A percentile compares a stretch with the other conserved stretches of the same genome.
phyloP scores from a whole-genome alignment of 2,888 invertebrate species.

The Marasmarcha lunaedactyla region DNA sequence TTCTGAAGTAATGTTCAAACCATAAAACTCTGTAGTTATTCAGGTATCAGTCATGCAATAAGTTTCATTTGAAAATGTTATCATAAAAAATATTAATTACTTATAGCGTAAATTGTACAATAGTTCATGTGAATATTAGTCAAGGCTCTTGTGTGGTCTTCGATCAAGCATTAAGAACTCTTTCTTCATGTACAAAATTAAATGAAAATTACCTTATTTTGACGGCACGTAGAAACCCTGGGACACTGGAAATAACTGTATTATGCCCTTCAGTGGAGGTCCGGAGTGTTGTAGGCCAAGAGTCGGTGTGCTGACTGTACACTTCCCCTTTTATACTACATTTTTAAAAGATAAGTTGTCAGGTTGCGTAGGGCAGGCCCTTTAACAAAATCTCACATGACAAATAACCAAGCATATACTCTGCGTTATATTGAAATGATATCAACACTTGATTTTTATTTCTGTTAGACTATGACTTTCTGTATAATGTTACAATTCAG shows the following conservation, averaged over 20 bases:
- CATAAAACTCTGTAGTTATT: too few species aligned
- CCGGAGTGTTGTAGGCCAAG: slow-evolving; percentile 67
- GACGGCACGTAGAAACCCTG: slow-evolving; percentile 16
- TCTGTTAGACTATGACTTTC: too few species aligned
- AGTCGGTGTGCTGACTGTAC: slow-evolving; percentile 56
- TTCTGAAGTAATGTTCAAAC: too few species aligned
- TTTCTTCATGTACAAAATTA: slow-evolving; percentile 25
- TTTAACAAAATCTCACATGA: slow-evolving; percentile 63
- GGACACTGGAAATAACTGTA: slow-evolving; percentile 63
- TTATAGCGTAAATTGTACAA: too few species aligned
- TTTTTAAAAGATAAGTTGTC: slow-evolving; percentile 29
- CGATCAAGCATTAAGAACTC: slow-evolving; percentile 11
- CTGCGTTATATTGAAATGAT: too few species aligned
- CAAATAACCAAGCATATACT: slow-evolving; percentile 64
- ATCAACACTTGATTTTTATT: too few species aligned
- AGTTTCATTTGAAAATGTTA: too few species aligned
- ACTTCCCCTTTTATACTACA: slow-evolving; percentile 22
- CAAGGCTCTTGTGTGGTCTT: too few species aligned
- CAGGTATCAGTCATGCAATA: too few species aligned
- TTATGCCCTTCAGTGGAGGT: slow-evolving; percentile 62
- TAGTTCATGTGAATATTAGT: too few species aligned
- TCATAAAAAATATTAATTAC: too few species aligned
- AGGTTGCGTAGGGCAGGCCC: slow-evolving; percentile 66
- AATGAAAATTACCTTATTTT: slow-evolving; percentile 45
- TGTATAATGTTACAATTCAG: too few species aligned